These are phyloP conservation scores for Tipula confusa DNA, from an alignment of 2,888 invertebrate species.

Conservation along the genomic window DNA sequence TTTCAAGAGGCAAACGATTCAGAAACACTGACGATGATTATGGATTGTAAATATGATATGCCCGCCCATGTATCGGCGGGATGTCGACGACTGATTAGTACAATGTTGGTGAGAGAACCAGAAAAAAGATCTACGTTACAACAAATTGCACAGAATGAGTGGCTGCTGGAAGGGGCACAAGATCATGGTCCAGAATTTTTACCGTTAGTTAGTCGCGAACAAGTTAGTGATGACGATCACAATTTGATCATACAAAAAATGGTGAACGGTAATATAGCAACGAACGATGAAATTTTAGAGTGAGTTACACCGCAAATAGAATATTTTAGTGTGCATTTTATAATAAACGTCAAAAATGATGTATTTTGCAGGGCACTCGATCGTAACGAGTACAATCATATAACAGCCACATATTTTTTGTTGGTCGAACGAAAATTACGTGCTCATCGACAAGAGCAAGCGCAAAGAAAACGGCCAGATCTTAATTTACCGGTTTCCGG, in stretches of 20 bases:
- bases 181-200: constrained; percentile 58
- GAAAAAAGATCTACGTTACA: constrained; percentile 81
- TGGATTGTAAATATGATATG: constrained; percentile 97
- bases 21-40: constrained; percentile 98
- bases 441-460: constrained; percentile 65
- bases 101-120: constrained; percentile 92
- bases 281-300: constrained; percentile 90
- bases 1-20: constrained; percentile 99
- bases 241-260: constrained; percentile 89
- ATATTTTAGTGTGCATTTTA: constrained; percentile 10
- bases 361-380: constrained; percentile 68
- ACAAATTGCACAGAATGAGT: constrained; percentile 81
- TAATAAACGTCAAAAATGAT: no score
- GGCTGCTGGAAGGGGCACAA: constrained; percentile 63
- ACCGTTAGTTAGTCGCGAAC: constrained; percentile 83
- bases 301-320: constrained; percentile 49
- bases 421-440: constrained; percentile 89
- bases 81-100: constrained; percentile 85
- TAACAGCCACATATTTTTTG: constrained; percentile 96
- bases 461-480: constrained; percentile 46
- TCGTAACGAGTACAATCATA: constrained; percentile 94
- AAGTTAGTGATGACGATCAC: constrained; percentile 88
- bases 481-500: constrained; percentile 39
- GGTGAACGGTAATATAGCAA: constrained; percentile 91
- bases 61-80: constrained; percentile 80